Evolutionary conservation across 2,113 vertebrate species (phyloP).

Genomic region (Coryphaenoides rupestris): DNA sequence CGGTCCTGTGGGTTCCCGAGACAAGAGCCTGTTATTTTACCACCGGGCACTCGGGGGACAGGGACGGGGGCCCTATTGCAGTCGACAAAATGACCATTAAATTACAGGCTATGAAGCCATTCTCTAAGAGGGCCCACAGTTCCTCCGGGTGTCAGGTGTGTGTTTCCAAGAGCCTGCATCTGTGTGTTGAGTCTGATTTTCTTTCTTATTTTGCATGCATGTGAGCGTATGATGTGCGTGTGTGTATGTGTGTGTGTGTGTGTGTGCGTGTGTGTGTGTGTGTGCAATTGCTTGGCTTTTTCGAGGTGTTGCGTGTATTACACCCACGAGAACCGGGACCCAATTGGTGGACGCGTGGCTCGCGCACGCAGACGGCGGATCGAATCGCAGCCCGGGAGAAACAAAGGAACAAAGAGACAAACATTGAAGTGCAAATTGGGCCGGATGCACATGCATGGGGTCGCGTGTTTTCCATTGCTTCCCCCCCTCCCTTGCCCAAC

Average conservation of each 20-base stretch:
- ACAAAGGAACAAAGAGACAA: not conserved
- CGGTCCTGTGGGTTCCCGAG: conserved; percentile 62
- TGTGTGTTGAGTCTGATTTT: conserved; percentile 7
- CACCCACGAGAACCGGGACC: too few species aligned
- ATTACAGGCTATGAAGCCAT: conserved; percentile 58
- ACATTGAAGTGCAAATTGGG: conserved; percentile 40
- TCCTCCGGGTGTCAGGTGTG: conserved; percentile 25
- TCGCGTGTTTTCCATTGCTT: not conserved
- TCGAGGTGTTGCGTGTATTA: too few species aligned
- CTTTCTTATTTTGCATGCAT: not conserved
- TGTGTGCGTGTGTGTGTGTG: not conserved
- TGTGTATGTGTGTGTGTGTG: conserved; percentile 15
- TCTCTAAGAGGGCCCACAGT: conserved; percentile 31
- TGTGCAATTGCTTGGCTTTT: too few species aligned
- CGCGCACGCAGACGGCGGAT: too few species aligned
- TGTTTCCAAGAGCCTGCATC: conserved; percentile 2
- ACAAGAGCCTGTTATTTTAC: conserved; percentile 59
- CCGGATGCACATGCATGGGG: not conserved
- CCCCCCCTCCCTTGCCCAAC: too few species aligned
- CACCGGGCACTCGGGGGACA: conserved; percentile 49
- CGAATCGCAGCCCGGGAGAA: too few species aligned
- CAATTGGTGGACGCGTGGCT: too few species aligned
- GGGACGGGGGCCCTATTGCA: conserved; percentile 53
- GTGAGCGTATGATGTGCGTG: not conserved
- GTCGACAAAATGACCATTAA: conserved; percentile 61